Evolutionary conservation across 2,888 invertebrate genomes (phyloP).

Genomic region (Nomada ruficornis): DNA sequence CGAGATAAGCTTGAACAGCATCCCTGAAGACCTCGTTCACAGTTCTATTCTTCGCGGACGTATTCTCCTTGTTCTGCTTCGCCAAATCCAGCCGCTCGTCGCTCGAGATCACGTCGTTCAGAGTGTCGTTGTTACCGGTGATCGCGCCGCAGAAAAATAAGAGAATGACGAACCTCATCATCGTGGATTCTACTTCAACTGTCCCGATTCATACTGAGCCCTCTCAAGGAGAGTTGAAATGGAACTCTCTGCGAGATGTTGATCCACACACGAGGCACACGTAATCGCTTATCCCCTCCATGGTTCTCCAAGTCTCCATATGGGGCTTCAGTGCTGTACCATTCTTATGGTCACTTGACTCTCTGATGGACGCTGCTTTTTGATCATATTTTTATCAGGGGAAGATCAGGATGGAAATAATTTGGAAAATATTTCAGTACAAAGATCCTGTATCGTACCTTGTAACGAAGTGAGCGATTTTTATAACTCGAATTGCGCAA

Average conservation of each 20-base stretch:
- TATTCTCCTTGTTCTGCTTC: background rate
- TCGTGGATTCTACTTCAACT: slow-evolving; percentile 6
- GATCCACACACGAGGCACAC: slow-evolving; percentile 27
- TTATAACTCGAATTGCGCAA: no score
- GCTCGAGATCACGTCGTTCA: slow-evolving; percentile 48
- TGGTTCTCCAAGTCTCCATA: background rate
- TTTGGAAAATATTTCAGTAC: no score
- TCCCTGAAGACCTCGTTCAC: slow-evolving; percentile 72
- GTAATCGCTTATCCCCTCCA: slow-evolving; percentile 46
- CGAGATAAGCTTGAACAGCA: slow-evolving; percentile 88
- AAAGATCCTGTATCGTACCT: no score
- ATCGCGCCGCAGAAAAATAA: slow-evolving; percentile 37
- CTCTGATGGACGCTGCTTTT: no score
- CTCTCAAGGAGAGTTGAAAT: slow-evolving; percentile 15
- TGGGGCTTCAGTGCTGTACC: slow-evolving; percentile 5
- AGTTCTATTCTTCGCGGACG: slow-evolving; percentile 25
- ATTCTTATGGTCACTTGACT: background rate
- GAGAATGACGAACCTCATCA: slow-evolving; percentile 32
- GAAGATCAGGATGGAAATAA: no score
- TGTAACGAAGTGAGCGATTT: no score
- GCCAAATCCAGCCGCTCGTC: slow-evolving; percentile 16
- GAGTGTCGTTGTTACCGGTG: slow-evolving; percentile 37
- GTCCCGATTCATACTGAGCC: slow-evolving; percentile 39
- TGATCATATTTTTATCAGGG: no score
- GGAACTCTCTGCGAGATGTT: slow-evolving; percentile 41